Percentiles rank a stretch among this genome's conserved stretches.
Conservation (phyloP, 2,888 invertebrate genomes). For the Himalopsyche anomala region DNA sequence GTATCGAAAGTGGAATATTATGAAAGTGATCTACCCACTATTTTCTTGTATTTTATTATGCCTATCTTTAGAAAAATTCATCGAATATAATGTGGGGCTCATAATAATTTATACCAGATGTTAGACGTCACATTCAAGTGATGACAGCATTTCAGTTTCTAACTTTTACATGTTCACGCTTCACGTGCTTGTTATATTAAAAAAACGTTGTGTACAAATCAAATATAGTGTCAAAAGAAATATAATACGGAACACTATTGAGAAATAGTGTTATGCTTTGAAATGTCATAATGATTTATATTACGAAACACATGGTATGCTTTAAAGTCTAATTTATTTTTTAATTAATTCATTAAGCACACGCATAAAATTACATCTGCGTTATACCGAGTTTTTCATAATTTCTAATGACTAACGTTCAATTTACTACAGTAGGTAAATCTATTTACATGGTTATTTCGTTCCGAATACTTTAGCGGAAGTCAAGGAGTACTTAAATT, state of each 20-base stretch:
- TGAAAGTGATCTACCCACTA: slow-evolving; percentile 41
- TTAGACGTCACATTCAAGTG: neutral
- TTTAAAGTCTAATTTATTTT: no score
- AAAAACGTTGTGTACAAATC: neutral
- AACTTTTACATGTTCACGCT: neutral
- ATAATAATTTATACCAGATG: slow-evolving; percentile 47
- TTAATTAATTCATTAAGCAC: no score
- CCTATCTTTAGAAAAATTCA: slow-evolving; percentile 54
- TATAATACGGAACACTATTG: neutral
- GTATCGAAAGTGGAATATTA: slow-evolving; percentile 16
- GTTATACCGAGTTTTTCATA: no score
- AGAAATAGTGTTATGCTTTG: neutral
- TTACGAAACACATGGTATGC: no score
- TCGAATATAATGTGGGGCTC: slow-evolving; percentile 46
- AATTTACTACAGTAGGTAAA: no score
- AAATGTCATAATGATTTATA: neutral
- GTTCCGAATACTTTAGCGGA: no score
- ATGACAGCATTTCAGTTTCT: slow-evolving; percentile 14
- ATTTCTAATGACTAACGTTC: no score
- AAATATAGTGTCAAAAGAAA: neutral
- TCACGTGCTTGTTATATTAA: neutral
- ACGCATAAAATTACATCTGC: no score
- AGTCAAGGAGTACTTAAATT: no score
- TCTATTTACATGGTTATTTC: no score
- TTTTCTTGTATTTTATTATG: slow-evolving; percentile 54